Conservation (phyloP, 2,797 vertebrate species). For the Phyllotis vaccarum region DNA sequence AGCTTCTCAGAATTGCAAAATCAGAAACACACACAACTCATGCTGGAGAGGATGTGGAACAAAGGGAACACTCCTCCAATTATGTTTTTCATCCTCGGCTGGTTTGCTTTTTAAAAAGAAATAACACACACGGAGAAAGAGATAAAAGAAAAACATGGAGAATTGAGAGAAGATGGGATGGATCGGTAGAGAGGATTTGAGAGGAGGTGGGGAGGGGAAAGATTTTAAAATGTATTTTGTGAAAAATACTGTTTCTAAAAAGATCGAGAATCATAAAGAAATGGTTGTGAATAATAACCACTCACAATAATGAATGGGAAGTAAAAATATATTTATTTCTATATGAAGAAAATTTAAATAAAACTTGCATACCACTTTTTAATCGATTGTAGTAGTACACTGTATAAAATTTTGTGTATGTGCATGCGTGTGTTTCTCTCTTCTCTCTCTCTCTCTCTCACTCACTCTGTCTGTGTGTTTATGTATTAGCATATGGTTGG, state of each 20-base stretch:
- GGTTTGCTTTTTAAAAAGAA: background rate
- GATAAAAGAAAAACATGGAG: background rate
- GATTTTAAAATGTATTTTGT: background rate
- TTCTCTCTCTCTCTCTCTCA: too few species aligned
- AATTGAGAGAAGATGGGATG: background rate
- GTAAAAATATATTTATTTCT: background rate
- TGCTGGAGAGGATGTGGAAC: too few species aligned
- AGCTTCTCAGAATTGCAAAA: too few species aligned
- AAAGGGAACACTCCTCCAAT: too few species aligned
- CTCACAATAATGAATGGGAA: background rate
- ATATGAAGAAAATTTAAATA: background rate
- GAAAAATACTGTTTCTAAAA: background rate
- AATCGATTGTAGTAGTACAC: background rate
- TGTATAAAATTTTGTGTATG: background rate
- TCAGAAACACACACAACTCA: too few species aligned
- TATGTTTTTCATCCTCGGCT: background rate
- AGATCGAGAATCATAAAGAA: background rate
- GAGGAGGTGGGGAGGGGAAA: background rate
- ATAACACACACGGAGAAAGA: background rate
- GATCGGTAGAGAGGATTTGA: background rate
- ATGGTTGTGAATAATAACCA: background rate
- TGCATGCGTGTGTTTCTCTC: background rate
- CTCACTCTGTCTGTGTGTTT: too few species aligned
- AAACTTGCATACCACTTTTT: background rate
- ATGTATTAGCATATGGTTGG: background rate